Evolutionary conservation across 2,888 invertebrate genomes (phyloP), one percentile per base, ranked within the genome.

Genomic region (Diplolepis rosae): DNA sequence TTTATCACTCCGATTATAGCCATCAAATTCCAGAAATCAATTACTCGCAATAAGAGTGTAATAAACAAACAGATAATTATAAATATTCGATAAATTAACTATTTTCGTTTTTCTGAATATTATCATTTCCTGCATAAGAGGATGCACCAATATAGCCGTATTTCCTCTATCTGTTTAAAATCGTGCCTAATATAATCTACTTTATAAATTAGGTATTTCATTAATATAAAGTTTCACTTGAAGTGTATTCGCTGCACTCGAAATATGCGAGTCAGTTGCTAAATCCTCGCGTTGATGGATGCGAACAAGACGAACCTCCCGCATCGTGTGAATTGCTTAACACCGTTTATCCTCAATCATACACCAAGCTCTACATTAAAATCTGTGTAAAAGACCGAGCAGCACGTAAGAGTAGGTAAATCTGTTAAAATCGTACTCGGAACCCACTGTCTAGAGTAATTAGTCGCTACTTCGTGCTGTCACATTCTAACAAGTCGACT

Each of bases 291-390:
- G 24, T 61, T 61, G 61, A 61, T 61, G 61, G 61, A 61, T 61
- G 27, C 32, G 30, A 7, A 32, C 32, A 27, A 7, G 54, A 61
- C 30, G 28, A 67, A 73, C 73, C 78, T 79, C 79, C 76, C 79
- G 75, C 75, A 77, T 78, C 78, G 78, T 68, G 45, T 67, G 28
- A 18, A 73, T 80, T 80, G 66, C 66, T 65, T 54, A 80, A 80
- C 66, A 39, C 68, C 79, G 76, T 80, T 80, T 79, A 78, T 78
- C 75, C 75, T 72, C 75, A 73, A 79, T 79, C 72, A 79, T 73
- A 69, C 72, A 56, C 79, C 56, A 67, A 70, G 68, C 66, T 65
- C 65, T 52, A 66, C 74, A 77, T 77, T 70, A 61, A 69, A 71
- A 67, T 70, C 67, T 66, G 39, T 70, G 24, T 56, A 28, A 30